A percentile compares a stretch with the other conserved stretches of the same genome.
These are phyloP conservation scores for Acleris holmiana DNA, from an alignment of 2,888 invertebrate genomes.

Conservation along the genomic window DNA sequence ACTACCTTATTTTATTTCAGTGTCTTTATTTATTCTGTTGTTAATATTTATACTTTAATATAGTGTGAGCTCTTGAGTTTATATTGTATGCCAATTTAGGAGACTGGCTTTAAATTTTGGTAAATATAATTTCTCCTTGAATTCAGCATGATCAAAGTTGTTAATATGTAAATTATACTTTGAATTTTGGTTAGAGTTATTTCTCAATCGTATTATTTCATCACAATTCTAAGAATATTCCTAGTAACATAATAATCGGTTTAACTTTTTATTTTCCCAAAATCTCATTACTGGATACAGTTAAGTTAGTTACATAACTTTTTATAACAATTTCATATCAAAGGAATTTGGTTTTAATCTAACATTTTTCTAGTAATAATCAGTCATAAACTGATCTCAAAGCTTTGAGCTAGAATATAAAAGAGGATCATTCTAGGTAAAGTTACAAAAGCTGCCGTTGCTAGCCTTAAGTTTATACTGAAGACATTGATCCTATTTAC, in stretches of 20 bases:
- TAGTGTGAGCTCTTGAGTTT: neutral
- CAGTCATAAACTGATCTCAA: constrained; percentile 14
- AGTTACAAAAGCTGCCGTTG: constrained; percentile 20
- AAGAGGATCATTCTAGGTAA: constrained; percentile 26
- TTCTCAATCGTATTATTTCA: too few species aligned
- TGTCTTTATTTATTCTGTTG: constrained; percentile 2
- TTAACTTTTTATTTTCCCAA: neutral
- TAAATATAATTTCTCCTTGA: too few species aligned
- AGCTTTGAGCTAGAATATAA: constrained; percentile 21
- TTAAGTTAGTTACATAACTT: neutral
- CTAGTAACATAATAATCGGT: neutral
- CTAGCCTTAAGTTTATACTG: constrained; percentile 17
- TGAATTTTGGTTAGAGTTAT: too few species aligned
- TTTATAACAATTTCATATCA: constrained; percentile 3
- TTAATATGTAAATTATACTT: too few species aligned
- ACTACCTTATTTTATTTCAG: constrained; percentile 6
- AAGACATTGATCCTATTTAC: constrained; percentile 36
- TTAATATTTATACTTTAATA: neutral
- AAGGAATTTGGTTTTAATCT: constrained; percentile 17
- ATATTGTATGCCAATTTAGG: too few species aligned
- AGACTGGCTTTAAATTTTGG: too few species aligned
- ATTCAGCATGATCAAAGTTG: too few species aligned
- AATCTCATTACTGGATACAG: neutral
- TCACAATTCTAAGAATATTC: neutral
- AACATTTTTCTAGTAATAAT: constrained; percentile 26